Evolutionary conservation across 2,797 vertebrate genomes (phyloP), one percentile per base, ranked within the genome.

Genomic region (Philypnodon macrostomus): DNA sequence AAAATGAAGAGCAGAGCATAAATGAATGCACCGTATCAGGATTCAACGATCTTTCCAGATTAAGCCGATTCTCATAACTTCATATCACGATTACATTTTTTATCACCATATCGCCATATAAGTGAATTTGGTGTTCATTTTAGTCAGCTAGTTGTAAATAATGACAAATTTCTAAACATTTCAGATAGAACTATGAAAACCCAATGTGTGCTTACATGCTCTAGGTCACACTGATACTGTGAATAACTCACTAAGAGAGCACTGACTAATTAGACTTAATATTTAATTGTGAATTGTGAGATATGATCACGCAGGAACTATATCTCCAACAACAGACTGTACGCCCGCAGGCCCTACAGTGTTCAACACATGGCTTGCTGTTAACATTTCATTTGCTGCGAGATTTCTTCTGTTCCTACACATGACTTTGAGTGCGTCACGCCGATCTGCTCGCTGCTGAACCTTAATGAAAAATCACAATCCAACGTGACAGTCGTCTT

Each of bases 361-460:
- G 57, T 73, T 75, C 67, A 32, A 68, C 67, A 60, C 67, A 32
- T 59, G 23, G 63, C 42, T 60, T 37, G 67, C 34, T 69, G n/a
- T 81, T 75, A 75, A 80, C 70, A 79, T 79, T 75, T 81, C 23
- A 77, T 77, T 67, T 49, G 60, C 54, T 53, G 35, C n/a, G n/a
- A 61, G 67, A 59, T 53, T 53, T 70, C 45, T 13, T 51, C 38
- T 47, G 39, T 32, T 74, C 54, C 50, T 58, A 39, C 47, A 51
- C 19, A 56, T 16, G 48, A 62, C 51, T 63, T 31, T 48, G 37
- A 59, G 70, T 63, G 42, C 39, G 50, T 67, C 67, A 63, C 51
- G 56, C 31, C 29, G 19, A 54, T 53, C 37, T 16, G n/a, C 46
- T 38, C 23, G 26, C 9, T 1, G 11, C n/a, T 14, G 4, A 66